phyloP scores from a whole-genome alignment of 2,797 vertebrate species.

The Sebastes nivosus region DNA sequence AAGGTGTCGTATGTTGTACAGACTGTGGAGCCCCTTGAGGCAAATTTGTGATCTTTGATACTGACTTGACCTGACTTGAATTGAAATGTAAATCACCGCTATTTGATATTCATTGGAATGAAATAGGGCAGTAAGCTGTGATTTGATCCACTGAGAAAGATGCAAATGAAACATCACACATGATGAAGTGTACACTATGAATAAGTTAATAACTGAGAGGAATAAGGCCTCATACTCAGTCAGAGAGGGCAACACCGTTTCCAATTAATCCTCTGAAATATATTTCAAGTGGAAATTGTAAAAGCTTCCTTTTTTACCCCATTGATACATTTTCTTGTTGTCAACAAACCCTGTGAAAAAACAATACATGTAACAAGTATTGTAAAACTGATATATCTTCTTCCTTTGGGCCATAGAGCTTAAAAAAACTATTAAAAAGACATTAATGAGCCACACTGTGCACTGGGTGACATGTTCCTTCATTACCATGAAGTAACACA shows the following conservation, averaged over 20 bases:
- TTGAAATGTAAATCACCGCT: not conserved
- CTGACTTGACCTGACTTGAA: not conserved
- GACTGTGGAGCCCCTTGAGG: not conserved
- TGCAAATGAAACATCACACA: not conserved
- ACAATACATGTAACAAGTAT: not conserved
- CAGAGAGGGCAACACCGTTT: not conserved
- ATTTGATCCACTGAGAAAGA: not conserved
- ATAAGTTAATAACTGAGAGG: not conserved
- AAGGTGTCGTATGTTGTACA: not conserved
- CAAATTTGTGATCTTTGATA: not conserved
- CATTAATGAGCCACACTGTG: not conserved
- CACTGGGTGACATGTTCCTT: not conserved
- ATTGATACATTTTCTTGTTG: not conserved
- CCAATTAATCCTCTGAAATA: not conserved
- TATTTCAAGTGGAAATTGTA: too few species aligned
- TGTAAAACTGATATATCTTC: not conserved
- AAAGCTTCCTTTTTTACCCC: not conserved
- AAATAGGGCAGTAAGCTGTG: not conserved
- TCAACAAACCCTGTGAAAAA: not conserved
- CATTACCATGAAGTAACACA: not conserved
- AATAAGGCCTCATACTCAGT: not conserved
- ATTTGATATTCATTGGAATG: constrained; percentile 7
- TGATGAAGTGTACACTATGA: not conserved
- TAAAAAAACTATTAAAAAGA: not conserved
- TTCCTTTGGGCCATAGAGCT: not conserved